Evolutionary conservation across 1,140 invertebrate species (phyloP).

Genomic region (Megalonaias nervosa): DNA sequence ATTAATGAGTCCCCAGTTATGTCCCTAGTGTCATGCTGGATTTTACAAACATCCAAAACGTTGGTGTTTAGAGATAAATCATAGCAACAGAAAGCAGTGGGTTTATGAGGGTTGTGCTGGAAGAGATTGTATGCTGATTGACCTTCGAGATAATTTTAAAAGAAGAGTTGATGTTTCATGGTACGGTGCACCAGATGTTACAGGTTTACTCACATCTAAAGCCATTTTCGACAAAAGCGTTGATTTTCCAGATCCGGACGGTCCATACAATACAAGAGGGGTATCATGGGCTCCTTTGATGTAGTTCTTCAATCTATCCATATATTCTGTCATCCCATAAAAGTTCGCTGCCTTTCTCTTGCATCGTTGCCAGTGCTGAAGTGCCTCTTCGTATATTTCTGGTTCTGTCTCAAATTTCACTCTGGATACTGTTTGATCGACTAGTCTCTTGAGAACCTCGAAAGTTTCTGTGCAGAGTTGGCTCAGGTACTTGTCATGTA

Average conservation of each 20-base stretch:
- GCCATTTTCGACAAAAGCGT: conserved; percentile 60
- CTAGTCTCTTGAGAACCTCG: conserved; percentile 38
- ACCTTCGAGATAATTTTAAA: not conserved
- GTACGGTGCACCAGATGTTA: conserved; percentile 22
- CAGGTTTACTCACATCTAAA: conserved; percentile 84
- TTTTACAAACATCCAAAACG: too few species aligned
- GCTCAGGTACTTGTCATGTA: conserved; percentile 62
- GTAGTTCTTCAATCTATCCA: conserved; percentile 86
- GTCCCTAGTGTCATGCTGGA: too few species aligned
- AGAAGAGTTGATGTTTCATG: not conserved
- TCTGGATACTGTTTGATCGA: conserved; percentile 49
- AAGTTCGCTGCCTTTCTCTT: conserved; percentile 73
- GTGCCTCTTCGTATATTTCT: conserved; percentile 47
- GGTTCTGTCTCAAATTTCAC: conserved; percentile 31
- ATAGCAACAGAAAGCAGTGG: too few species aligned
- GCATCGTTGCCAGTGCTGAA: conserved; percentile 53
- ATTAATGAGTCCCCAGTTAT: too few species aligned
- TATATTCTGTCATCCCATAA: conserved; percentile 88
- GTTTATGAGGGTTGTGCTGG: too few species aligned
- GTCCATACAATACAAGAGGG: conserved; percentile 63
- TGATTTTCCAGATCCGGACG: conserved; percentile 63
- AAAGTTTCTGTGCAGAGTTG: conserved; percentile 48
- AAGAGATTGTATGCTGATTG: too few species aligned
- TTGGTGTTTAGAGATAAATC: too few species aligned
- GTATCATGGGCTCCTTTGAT: conserved; percentile 85